Evolutionary conservation across 1,140 invertebrate species (phyloP), one percentile per base, ranked within the genome.

Genomic region (Pogonognathellus flavescens): DNA sequence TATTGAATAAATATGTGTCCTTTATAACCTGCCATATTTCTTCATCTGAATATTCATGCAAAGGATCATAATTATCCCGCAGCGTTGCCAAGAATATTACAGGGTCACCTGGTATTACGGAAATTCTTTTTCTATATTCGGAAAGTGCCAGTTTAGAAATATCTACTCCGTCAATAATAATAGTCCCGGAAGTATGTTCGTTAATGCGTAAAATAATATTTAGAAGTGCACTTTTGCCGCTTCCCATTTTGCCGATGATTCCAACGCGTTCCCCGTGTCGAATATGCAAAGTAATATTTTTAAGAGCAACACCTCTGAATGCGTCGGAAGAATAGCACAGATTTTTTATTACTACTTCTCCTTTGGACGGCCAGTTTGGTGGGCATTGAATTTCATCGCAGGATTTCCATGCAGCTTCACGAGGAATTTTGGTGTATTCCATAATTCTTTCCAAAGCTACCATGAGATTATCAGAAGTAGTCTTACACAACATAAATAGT

Each of bases 31-130:
- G 2, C 53, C 53, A 57, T 2, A 57, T 14, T 57, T 13, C n/a
- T 2, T 87, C 88, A 89, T 95, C 94, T 5, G 87, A 88, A 86
- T 92, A 91, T 20, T 90, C 82, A 13, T 91, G 88, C 86, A 92
- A 93, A 11, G 94, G 94, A 90, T 95, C 94, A 16, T 95, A 89
- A 89, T 95, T 95, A 84, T 91, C 91, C 85, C 91, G 90, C 57
- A 88, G 72, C 11, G 57, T 59, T 80, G 81, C 93, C 9, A 91
- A 92, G 86, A 95, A 95, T n/a, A 95, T 89, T 8, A 94, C 92
- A 0, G 94, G 94, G 89, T 95, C 94, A 89, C 94, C 94, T n/a
- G 94, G 94, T 83, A 95, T 94, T 50, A 94, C 93, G 0, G 93
- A 93, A 18, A 95, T 90, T 85, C 92, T 87, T 8, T 89, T 89